Conservation (phyloP, 2,888 invertebrate species). For the Mantis religiosa region DNA sequence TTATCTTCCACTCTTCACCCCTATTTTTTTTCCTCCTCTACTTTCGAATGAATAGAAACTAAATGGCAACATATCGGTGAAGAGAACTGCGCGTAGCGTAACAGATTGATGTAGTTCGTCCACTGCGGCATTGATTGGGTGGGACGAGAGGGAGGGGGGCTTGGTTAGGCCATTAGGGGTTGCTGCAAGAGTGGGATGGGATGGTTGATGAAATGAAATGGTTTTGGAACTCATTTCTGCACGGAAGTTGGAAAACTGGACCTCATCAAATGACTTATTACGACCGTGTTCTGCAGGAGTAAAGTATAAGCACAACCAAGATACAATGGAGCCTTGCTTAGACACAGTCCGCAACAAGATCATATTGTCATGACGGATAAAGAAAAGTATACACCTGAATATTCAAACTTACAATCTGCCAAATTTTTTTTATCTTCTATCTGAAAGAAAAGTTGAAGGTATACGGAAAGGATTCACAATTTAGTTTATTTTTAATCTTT, state of each 20-base stretch:
- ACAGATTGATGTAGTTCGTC: constrained; percentile 12
- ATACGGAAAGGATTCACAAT: too few species aligned
- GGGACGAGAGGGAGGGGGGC: background rate
- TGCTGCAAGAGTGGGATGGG: background rate
- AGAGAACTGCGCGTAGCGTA: background rate
- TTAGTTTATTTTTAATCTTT: too few species aligned
- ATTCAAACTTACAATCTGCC: too few species aligned
- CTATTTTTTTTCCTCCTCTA: background rate
- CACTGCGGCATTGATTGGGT: constrained; percentile 12
- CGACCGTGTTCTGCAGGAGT: constrained; percentile 7
- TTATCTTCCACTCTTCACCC: background rate
- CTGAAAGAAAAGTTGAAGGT: too few species aligned
- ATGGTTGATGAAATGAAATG: constrained; percentile 23
- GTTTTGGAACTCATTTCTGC: constrained; percentile 26
- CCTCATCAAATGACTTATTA: constrained; percentile 27
- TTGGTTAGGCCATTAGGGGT: constrained; percentile 9
- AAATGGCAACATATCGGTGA: constrained; percentile 4
- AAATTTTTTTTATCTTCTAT: too few species aligned
- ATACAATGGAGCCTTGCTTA: background rate
- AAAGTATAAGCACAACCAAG: background rate
- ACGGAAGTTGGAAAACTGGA: constrained; percentile 27
- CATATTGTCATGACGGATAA: background rate
- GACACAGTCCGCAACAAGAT: background rate
- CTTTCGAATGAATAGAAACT: constrained; percentile 9
- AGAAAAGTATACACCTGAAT: too few species aligned